Conservation (phyloP, 2,113 vertebrate species). For the Neogobius melanostomus region DNA sequence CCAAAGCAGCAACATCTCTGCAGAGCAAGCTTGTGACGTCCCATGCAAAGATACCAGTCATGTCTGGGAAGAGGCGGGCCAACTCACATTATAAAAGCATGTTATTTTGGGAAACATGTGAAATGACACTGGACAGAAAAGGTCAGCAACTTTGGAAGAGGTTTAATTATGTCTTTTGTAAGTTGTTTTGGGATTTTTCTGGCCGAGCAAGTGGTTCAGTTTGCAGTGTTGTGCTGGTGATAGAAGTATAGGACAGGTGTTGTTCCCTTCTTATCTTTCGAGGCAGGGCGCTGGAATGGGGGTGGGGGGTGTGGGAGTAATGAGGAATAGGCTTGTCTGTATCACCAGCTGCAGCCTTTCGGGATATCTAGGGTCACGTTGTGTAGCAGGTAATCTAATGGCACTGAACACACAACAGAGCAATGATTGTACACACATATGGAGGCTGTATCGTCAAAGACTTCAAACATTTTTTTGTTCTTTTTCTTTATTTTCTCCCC, state of each 20-base stretch:
- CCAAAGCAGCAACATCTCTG: too few species aligned
- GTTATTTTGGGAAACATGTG: not conserved
- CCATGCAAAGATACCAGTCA: too few species aligned
- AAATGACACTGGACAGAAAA: not conserved
- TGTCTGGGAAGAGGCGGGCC: too few species aligned
- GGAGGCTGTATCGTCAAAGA: constrained; percentile 25
- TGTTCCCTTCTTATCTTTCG: constrained; percentile 65
- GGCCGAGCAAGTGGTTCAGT: constrained; percentile 16
- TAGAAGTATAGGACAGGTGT: constrained; percentile 63
- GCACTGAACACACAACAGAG: constrained; percentile 39
- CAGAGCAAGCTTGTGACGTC: too few species aligned
- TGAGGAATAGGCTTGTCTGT: constrained; percentile 64
- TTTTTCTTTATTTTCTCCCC: too few species aligned
- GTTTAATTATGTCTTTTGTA: constrained; percentile 27
- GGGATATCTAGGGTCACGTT: constrained; percentile 57
- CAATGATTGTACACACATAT: constrained; percentile 14
- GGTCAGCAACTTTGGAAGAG: constrained; percentile 5
- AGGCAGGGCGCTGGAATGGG: constrained; percentile 52
- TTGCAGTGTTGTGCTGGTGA: constrained; percentile 29
- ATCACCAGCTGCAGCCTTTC: constrained; percentile 59
- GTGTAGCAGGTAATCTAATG: constrained; percentile 43
- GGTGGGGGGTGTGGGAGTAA: constrained; percentile 46
- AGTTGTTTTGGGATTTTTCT: constrained; percentile 28
- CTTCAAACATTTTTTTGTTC: constrained; percentile 45
- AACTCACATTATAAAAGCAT: too few species aligned